Evolutionary conservation across 2,888 invertebrate species (phyloP), one percentile per base, ranked within the genome.

Genomic region (Napeogenes inachia): DNA sequence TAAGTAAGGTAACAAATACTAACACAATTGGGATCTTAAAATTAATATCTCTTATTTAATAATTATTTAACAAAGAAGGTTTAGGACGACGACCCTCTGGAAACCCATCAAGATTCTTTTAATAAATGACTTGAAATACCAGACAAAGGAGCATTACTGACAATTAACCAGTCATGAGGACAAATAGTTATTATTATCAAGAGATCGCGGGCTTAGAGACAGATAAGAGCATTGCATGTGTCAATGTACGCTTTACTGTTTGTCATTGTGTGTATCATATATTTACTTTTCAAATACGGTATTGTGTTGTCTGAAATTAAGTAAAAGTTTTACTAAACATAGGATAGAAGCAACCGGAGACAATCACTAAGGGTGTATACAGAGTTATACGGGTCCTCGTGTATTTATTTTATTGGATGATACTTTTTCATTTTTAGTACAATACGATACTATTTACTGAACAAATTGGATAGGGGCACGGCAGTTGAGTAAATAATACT

Each of bases 141-240:
- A 50, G 47, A 33, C 55, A 42, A 30, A 50, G 54, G 46, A 59
- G 59, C 60, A 63, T 67, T 62, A 60, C 45, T 46, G 57, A 61
- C 63, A 70, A 64, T 70, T 62, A 69, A 64, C 67, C 55, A 38
- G 33, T 60, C 59, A 63, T 65, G 61, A 67, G 59, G 66, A 59
- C 58, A 62, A 61, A 56, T 65, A 62, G 54, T 62, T 62, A 61
- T 63, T 63, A 62, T 64, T 57, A 64, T 56, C 59, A 59, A 61
- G 58, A 56, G 61, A 45, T 59, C 61, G 38, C 54, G 45, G 54
- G 12, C 55, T 61, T 61, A 59, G 63, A 54, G 56, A 64, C 54
- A 66, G 69, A 70, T 71, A 70, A 70, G 57, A 57, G 59, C 21
- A 47, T 63, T 56, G 65, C 64, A 58, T 60, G 59, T 62, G 68